Conservation (phyloP, 2,797 vertebrate genomes). For the Simalia tracyae region DNA sequence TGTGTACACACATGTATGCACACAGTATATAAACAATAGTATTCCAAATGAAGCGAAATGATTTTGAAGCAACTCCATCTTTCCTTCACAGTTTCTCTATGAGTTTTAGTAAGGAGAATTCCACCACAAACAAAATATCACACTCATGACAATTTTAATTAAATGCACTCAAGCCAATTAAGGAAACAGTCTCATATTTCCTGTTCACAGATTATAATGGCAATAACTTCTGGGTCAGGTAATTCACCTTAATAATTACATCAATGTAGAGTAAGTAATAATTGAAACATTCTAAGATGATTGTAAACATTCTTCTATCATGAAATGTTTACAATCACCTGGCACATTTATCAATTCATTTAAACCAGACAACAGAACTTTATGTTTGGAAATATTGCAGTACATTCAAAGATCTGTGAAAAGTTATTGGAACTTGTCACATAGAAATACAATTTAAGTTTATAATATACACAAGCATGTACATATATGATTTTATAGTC, state of each 20-base stretch:
- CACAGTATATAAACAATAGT: background rate
- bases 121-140: background rate
- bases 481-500: background rate
- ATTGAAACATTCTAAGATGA: conserved; percentile 23
- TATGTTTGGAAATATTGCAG: background rate
- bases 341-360: background rate
- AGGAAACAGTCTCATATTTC: background rate
- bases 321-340: background rate
- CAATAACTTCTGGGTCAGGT: background rate
- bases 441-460: background rate
- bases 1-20: background rate
- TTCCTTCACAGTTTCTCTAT: background rate
- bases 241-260: conserved; percentile 4
- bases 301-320: background rate
- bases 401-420: background rate
- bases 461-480: background rate
- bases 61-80: background rate
- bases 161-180: background rate
- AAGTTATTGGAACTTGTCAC: background rate
- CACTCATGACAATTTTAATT: background rate
- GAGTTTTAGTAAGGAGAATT: background rate
- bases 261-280: background rate
- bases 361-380: background rate
- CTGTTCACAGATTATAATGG: background rate
- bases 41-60: background rate